Conservation (phyloP, 2,797 vertebrate genomes). For the Smutsia temminckii region DNA sequence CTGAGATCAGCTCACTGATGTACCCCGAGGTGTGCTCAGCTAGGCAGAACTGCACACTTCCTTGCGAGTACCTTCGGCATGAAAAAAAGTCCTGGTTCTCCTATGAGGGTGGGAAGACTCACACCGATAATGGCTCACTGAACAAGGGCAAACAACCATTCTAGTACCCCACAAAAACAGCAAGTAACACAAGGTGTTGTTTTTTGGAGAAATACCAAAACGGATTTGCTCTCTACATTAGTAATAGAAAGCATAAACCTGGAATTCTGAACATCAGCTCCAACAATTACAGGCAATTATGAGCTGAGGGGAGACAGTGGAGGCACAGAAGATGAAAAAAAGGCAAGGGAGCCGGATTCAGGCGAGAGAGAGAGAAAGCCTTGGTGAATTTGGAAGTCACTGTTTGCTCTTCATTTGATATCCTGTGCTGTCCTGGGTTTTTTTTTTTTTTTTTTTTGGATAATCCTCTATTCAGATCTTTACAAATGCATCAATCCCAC, state of each 20-base stretch:
- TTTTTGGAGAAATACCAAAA: conserved; percentile 23
- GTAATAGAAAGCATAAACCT: not conserved
- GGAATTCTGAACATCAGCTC: not conserved
- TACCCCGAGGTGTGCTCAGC: not conserved
- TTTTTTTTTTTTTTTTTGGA: not conserved
- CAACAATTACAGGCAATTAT: not conserved
- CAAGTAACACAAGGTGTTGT: not conserved
- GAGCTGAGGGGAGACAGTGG: not conserved
- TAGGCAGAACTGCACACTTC: not conserved
- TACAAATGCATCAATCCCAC: not conserved
- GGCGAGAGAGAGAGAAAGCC: not conserved
- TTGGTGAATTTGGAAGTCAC: no score
- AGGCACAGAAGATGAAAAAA: not conserved
- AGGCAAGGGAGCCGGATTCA: not conserved
- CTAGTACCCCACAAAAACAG: not conserved
- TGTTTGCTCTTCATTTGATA: not conserved
- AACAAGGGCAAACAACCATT: not conserved
- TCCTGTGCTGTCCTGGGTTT: not conserved
- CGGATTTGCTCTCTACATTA: not conserved
- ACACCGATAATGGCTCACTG: not conserved
- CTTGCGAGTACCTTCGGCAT: not conserved
- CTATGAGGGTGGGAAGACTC: not conserved
- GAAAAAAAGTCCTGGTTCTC: not conserved
- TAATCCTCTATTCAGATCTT: not conserved
- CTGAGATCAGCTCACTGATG: not conserved